Evolutionary conservation across 2,888 invertebrate genomes (phyloP).

Genomic region (Sthenelais limicola): DNA sequence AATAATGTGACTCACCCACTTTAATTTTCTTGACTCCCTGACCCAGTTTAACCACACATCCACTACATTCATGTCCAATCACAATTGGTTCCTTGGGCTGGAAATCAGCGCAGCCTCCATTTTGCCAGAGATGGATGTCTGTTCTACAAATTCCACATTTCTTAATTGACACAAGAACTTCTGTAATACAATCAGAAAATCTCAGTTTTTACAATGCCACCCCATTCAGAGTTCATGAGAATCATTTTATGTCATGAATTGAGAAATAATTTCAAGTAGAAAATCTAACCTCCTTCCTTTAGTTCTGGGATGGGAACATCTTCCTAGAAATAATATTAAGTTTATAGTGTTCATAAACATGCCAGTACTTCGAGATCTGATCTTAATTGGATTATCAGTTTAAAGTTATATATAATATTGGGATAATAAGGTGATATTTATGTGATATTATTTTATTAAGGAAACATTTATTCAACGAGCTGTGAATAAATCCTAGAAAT

Average conservation of each 20-base stretch:
- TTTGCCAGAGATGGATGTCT: constrained; percentile 35
- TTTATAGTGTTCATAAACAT: too few species aligned
- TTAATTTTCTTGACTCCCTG: constrained; percentile 1
- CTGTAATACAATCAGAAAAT: constrained; percentile 7
- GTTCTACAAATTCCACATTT: constrained; percentile 29
- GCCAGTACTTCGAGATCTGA: too few species aligned
- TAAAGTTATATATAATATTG: too few species aligned
- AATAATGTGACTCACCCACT: constrained; percentile 6
- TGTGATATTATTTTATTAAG: neutral
- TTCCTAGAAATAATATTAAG: neutral
- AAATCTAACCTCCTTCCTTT: constrained; percentile 15
- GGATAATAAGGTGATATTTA: too few species aligned
- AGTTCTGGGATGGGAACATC: constrained; percentile 10
- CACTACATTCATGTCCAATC: constrained; percentile 33
- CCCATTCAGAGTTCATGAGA: too few species aligned
- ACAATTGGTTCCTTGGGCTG: constrained; percentile 17
- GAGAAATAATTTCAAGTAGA: too few species aligned
- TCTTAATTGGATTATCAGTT: too few species aligned
- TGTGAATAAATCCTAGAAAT: too few species aligned
- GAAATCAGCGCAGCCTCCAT: constrained; percentile 32
- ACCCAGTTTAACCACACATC: constrained; percentile 6
- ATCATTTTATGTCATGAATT: neutral
- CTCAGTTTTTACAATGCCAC: too few species aligned
- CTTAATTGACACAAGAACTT: constrained; percentile 16
- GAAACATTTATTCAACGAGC: neutral